Conservation (phyloP, 2,797 vertebrate species). For the Lacerta agilis region DNA sequence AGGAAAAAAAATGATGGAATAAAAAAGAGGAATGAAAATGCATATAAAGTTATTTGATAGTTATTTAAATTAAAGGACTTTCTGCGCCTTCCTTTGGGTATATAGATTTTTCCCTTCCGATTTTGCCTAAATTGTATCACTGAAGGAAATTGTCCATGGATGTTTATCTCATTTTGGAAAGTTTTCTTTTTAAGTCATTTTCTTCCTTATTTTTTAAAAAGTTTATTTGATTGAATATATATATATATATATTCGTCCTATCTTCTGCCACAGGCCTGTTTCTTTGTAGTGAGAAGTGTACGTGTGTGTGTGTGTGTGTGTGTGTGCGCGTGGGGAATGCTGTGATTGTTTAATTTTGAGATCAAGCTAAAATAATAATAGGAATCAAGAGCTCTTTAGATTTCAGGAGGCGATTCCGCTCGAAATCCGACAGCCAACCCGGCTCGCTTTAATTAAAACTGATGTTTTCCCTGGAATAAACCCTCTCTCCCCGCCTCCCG, state of each 20-base stretch:
- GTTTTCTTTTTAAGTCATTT: not conserved
- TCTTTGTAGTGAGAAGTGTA: slow-evolving; percentile 50
- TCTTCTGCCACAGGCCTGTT: slow-evolving; percentile 43
- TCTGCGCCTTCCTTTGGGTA: too few relatives aligned
- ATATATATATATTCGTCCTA: slow-evolving; percentile 31
- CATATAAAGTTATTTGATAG: slow-evolving; percentile 20
- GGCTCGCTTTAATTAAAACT: slow-evolving; percentile 43
- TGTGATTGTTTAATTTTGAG: slow-evolving; percentile 62
- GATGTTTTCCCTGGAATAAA: slow-evolving; percentile 30
- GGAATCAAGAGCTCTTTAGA: slow-evolving; percentile 30
- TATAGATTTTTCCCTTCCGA: too few relatives aligned
- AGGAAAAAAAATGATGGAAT: not conserved
- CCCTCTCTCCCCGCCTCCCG: slow-evolving; percentile 9
- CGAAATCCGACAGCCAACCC: slow-evolving; percentile 16
- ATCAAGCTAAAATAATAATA: slow-evolving; percentile 62
- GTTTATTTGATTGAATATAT: not conserved
- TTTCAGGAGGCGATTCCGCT: slow-evolving; percentile 55
- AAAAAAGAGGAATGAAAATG: too few relatives aligned
- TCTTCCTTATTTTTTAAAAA: not conserved
- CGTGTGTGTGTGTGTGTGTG: slow-evolving; percentile 39
- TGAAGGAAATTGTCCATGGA: slow-evolving; percentile 1
- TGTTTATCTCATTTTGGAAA: slow-evolving; percentile 47
- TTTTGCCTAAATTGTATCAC: not conserved
- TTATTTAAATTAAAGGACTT: not conserved
- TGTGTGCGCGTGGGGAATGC: slow-evolving; percentile 53